Evolutionary conservation across 2,797 vertebrate species (phyloP).

Genomic region (Trematomus bernacchii): DNA sequence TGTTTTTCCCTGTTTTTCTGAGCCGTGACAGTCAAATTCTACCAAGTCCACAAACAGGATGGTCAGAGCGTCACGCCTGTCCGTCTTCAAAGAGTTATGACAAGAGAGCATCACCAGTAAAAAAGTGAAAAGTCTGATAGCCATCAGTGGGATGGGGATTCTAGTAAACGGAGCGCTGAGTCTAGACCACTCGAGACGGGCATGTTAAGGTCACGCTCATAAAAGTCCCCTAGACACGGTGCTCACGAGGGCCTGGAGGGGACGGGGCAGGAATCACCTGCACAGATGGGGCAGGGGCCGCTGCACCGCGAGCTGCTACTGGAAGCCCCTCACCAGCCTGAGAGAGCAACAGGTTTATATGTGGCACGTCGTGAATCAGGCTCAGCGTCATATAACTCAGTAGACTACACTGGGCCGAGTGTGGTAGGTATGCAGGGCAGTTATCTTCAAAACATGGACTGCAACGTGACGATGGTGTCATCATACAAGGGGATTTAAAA

Average conservation of each 20-base stretch:
- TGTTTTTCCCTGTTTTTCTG: slow-evolving; percentile 47
- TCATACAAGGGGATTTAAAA: not conserved
- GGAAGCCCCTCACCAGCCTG: slow-evolving; percentile 46
- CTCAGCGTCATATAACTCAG: slow-evolving; percentile 45
- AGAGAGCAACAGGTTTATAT: slow-evolving; percentile 57
- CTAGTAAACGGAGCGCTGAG: slow-evolving; percentile 65
- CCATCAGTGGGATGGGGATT: slow-evolving; percentile 58
- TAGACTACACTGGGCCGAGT: slow-evolving; percentile 38
- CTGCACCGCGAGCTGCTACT: slow-evolving; percentile 31
- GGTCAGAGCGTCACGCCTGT: slow-evolving; percentile 33
- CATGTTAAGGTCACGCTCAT: slow-evolving; percentile 78
- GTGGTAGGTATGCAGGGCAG: slow-evolving; percentile 33
- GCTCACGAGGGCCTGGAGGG: slow-evolving; percentile 57
- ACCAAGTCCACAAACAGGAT: slow-evolving; percentile 42
- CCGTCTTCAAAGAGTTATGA: slow-evolving; percentile 65
- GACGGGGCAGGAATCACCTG: slow-evolving; percentile 66
- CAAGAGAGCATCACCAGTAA: slow-evolving; percentile 58
- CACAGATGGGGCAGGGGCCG: slow-evolving; percentile 60
- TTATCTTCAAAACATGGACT: slow-evolving; percentile 27
- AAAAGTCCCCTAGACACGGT: slow-evolving; percentile 61
- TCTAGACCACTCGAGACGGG: slow-evolving; percentile 74
- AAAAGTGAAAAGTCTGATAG: slow-evolving; percentile 56
- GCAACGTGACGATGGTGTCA: slow-evolving; percentile 39
- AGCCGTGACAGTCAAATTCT: slow-evolving; percentile 58
- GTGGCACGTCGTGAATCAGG: slow-evolving; percentile 45